Base-by-base conservation (phyloP, 1,140 invertebrate species). In the Leptinotarsa defecta region DNA sequence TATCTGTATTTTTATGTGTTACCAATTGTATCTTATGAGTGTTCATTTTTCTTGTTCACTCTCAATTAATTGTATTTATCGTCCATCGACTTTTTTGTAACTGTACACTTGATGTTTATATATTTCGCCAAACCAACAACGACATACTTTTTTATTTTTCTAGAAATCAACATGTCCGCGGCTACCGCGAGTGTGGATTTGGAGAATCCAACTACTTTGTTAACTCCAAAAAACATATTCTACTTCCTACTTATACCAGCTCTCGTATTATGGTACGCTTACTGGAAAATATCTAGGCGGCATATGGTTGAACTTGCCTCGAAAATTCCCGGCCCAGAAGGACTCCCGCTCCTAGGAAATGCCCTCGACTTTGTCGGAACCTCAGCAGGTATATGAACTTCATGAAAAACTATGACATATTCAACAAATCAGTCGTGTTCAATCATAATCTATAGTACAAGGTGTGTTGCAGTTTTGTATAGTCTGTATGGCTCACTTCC, bases 291-390 rank as follows among this genome's bases (percentile, higher is more conserved):
- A 74, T 92, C 91, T 0, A 88, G 92, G 22, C 86, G 89, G 22
- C 90, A 91, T 77, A 84, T 94, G 83, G 86, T 92, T 70, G 90
- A 93, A 83, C 84, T 94, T 52, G 93, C 91, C 1, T 90, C 89
- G 3, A 91, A 91, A 80, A 80, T 95, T 24, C 90, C 91, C 4
- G 93, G 93, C 79, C 92, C 93, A 0, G 80, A 84, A 4, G 92
- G 92, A 13, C 85, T 89, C 6, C 93, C 93, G 0, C 71, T 94
- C 0, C 77, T 94, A 48, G 93, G 93, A 77, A 94, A 92, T 77
- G 90, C 92, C 17, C 86, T 92, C 6, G 90, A 93, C 76, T 89
- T 94, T 63, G 85, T 91, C 3, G 92, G 92, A 80, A 89, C 88
- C 61, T 89, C 92, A 13, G 86, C 88, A 77, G 87, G 91, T 92